Conservation (phyloP, 2,888 invertebrate genomes). For the Polydrusus pterygomalis region DNA sequence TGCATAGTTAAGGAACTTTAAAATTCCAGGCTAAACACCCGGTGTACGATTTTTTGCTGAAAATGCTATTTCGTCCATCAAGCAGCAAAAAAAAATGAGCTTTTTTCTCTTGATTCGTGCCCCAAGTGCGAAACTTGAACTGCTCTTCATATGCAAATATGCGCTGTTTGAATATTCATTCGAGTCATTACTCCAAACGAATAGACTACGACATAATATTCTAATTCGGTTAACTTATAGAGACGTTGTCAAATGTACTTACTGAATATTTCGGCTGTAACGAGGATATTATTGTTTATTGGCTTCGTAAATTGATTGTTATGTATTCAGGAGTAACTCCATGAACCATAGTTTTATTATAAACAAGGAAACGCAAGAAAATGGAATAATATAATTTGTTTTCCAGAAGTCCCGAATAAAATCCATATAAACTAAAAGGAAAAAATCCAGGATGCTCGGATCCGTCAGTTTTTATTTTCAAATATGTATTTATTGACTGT, state of each 20-base stretch:
- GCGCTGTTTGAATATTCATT: conserved; percentile 69
- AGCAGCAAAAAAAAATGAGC: conserved; percentile 39
- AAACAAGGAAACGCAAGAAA: no score
- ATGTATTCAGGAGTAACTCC: no score
- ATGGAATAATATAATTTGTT: no score
- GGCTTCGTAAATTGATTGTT: no score
- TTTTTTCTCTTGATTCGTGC: conserved; percentile 58
- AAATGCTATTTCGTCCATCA: conserved; percentile 33
- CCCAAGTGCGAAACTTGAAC: conserved; percentile 58
- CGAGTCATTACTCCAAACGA: conserved; percentile 62
- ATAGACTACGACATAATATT: conserved; percentile 60
- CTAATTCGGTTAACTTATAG: conserved; percentile 62
- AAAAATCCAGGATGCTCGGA: no score
- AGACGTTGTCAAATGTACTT: conserved; percentile 45
- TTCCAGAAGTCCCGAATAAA: no score
- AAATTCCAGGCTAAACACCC: background rate
- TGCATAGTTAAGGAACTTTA: no score
- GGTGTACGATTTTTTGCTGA: conserved; percentile 37
- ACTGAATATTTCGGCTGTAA: conserved; percentile 28
- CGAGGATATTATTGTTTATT: no score
- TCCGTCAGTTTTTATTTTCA: no score
- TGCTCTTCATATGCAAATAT: conserved; percentile 69
- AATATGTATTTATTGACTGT: no score
- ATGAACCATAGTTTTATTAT: no score
- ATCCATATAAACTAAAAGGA: no score